Conservation (phyloP, 2,888 invertebrate species). For the Hetaerina titia region DNA sequence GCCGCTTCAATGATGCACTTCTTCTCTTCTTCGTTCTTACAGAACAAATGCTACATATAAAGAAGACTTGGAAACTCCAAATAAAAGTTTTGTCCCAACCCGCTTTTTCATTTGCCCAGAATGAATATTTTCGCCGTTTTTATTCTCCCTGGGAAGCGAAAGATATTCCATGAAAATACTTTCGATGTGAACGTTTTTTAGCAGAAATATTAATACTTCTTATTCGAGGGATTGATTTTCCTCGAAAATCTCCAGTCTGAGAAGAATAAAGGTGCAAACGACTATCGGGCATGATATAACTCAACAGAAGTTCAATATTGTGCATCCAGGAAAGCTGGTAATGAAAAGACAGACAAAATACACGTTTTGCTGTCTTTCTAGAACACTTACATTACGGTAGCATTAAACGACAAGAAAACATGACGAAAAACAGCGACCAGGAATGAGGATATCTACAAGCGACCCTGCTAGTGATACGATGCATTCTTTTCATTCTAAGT, state of each 20-base stretch:
- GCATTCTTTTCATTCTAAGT: too few species aligned
- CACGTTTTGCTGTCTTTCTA: too few species aligned
- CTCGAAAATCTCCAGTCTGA: neutral
- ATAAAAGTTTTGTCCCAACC: neutral
- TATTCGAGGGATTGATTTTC: neutral
- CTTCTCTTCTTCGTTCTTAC: neutral
- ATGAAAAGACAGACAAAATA: too few species aligned
- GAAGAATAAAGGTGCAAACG: neutral
- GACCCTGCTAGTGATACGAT: too few species aligned
- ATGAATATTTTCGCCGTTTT: neutral
- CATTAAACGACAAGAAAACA: too few species aligned
- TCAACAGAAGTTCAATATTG: too few species aligned
- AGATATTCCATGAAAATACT: neutral
- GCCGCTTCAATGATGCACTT: neutral
- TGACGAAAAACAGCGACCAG: too few species aligned
- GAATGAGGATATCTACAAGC: too few species aligned
- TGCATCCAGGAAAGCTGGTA: too few species aligned
- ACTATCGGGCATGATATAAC: neutral
- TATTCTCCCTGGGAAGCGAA: neutral
- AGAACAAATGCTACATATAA: neutral
- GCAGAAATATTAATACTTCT: neutral
- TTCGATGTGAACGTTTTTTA: neutral
- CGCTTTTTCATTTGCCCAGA: neutral
- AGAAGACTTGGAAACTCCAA: neutral
- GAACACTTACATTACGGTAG: too few species aligned